Base-by-base conservation (phyloP, 2,888 invertebrate genomes). In the Empis livida region DNA sequence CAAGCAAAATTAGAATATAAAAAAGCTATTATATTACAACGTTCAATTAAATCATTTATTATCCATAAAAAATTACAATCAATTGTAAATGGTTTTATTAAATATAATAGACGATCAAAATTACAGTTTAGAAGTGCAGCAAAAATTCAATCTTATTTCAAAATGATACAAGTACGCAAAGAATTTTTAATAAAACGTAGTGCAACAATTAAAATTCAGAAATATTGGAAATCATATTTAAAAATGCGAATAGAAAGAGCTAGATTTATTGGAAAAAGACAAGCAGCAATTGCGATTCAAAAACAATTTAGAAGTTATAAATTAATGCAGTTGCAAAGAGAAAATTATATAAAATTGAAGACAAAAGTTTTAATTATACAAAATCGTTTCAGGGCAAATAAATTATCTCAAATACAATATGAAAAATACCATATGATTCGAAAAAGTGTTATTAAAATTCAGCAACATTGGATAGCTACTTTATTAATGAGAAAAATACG, bases 11-110 rank as follows among this genome's bases (percentile, higher is more conserved):
- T 61, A 13, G 58, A 58, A 10, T 62, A 59, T 11, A 50, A 57
- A 46, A 57, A 50, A 27, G 55, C 55, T 0, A 37, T 52, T 10
- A 16, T 56, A 2, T 50, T 59, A 30, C 58, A 57, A 46, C 49
- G 53, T 14, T 49, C 38, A n/a, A 15, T 55, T 9, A 57, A 50
- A 47, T 55, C 59, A 2, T 50, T 69, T 38, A 45, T 54, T 14
- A 53, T 75, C 23, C 73, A 73, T 51, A 61, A 57, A 45, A 61
- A 57, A 40, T 73, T 69, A 52, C 67, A 66, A 55, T 67, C 66
- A n/a, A 59, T 61, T 44, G 52, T 61, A 14, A 32, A 40, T 5
- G 48, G 45, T 43, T 51, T 51, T 46, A 52, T 57, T 3, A 40
- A 16, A 23, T 52, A 37, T 35, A 51, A 51, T n/a, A 51, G 46